A percentile compares a stretch with the other conserved stretches of the same genome.
Evolutionary conservation across 1,140 invertebrate genomes (phyloP).

Genomic region (Meloidogyne hapla): DNA sequence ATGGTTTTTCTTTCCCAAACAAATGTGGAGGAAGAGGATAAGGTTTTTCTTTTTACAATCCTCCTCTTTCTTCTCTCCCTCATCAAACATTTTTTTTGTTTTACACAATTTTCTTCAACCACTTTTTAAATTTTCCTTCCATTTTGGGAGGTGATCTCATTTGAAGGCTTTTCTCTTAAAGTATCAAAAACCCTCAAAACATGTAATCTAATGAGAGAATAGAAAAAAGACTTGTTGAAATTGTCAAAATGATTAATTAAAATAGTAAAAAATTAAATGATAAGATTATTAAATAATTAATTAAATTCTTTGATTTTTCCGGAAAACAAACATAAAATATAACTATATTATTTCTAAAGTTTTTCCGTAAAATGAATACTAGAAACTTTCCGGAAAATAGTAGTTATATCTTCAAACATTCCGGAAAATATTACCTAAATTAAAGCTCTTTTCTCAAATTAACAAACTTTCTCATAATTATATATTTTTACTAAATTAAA

Average conservation of each 20-base stretch:
- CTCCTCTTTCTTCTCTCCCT: not conserved
- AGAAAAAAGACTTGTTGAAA: not conserved
- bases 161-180: not conserved
- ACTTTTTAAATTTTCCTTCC: not conserved
- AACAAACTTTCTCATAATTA: not conserved
- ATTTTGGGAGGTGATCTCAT: conserved; percentile 1
- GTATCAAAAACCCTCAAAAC: not conserved
- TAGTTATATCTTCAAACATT: too few relatives aligned
- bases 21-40: not conserved
- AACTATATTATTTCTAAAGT: too few relatives aligned
- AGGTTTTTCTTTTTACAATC: not conserved
- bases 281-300: too few relatives aligned
- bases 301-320: too few relatives aligned
- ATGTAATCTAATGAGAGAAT: not conserved
- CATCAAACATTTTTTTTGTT: not conserved
- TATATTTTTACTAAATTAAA: not conserved
- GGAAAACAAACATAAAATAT: too few relatives aligned
- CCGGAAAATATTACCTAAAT: not conserved
- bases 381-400: too few relatives aligned
- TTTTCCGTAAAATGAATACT: too few relatives aligned
- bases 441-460: not conserved
- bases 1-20: not conserved
- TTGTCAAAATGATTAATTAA: not conserved
- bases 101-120: not conserved
- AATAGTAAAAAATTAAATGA: not conserved